A percentile compares a stretch with the other conserved stretches of the same genome.
phyloP scores from a whole-genome alignment of 1,140 invertebrate species.

The Macrobrachium nipponense region DNA sequence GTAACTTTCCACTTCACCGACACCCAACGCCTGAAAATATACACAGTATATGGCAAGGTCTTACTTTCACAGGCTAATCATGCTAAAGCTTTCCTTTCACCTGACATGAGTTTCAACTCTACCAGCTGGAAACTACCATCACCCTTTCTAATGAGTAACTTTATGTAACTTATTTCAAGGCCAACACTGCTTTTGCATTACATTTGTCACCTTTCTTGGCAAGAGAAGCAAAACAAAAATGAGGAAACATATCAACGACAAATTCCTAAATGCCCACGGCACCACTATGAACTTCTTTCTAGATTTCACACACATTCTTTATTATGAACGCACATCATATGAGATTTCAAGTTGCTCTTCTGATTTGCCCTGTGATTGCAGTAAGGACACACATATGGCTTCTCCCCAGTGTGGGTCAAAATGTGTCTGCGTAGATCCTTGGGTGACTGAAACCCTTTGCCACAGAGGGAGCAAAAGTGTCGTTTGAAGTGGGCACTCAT shows the following conservation, averaged over 20 bases:
- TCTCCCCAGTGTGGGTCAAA: constrained; percentile 57
- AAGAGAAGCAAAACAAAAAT: neutral
- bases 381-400: constrained; percentile 55
- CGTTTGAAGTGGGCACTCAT: constrained; percentile 55
- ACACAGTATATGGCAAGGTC: constrained; percentile 52
- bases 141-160: constrained; percentile 11
- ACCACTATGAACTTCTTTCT: constrained; percentile 10
- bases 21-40: constrained; percentile 56
- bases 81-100: constrained; percentile 1
- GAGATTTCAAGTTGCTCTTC: constrained; percentile 61
- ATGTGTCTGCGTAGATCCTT: constrained; percentile 56
- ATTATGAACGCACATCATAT: constrained; percentile 57
- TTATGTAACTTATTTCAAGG: constrained; percentile 10
- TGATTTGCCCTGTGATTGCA: constrained; percentile 55
- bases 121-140: constrained; percentile 29
- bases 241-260: neutral
- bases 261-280: constrained; percentile 5
- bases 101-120: constrained; percentile 33
- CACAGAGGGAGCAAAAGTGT: constrained; percentile 57
- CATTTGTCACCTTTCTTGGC: neutral
- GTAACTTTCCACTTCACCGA: constrained; percentile 58
- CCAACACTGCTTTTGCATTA: neutral
- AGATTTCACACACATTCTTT: constrained; percentile 35
- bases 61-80: constrained; percentile 47
- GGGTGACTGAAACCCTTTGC: constrained; percentile 55